A percentile compares a stretch with the other conserved stretches of the same genome.
These are phyloP conservation scores for Menidia beryllina DNA, from an alignment of 2,113 vertebrate species.

Conservation along the genomic window DNA sequence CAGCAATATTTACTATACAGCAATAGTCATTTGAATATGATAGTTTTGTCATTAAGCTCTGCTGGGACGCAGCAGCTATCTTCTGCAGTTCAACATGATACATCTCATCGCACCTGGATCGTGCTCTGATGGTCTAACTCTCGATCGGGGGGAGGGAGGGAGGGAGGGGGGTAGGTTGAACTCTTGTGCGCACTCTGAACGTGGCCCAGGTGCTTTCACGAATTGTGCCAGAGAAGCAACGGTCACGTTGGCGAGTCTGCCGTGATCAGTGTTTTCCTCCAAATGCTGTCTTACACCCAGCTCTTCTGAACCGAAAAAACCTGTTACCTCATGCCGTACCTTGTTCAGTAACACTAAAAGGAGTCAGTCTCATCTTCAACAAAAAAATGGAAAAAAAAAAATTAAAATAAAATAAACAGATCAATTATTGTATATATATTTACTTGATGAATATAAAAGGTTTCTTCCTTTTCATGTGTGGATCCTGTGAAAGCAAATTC, in stretches of 20 bases:
- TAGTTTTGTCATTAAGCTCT: constrained; percentile 56
- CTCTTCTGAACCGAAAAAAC: constrained; percentile 75
- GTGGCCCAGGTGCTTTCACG: constrained; percentile 70
- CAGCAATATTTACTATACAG: constrained; percentile 81
- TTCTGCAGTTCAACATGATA: constrained; percentile 49
- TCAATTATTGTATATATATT: constrained; percentile 71
- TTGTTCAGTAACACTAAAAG: constrained; percentile 70
- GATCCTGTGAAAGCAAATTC: constrained; percentile 71
- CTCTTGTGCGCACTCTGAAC: constrained; percentile 27
- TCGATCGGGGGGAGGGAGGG: background rate
- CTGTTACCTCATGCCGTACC: constrained; percentile 81
- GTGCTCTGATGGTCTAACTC: constrained; percentile 31
- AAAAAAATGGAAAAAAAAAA: constrained; percentile 31
- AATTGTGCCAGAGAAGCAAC: constrained; percentile 68
- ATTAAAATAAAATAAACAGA: constrained; percentile 9
- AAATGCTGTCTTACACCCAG: constrained; percentile 76
- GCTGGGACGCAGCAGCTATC: constrained; percentile 57
- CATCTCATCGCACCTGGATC: constrained; percentile 64
- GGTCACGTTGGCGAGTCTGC: constrained; percentile 20
- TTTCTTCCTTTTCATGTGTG: constrained; percentile 76
- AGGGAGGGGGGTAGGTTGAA: constrained; percentile 5
- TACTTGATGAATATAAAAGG: constrained; percentile 76
- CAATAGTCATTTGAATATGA: constrained; percentile 74
- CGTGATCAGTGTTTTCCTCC: constrained; percentile 54
- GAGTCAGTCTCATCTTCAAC: constrained; percentile 72